A percentile compares a stretch with the other conserved stretches of the same genome.
Evolutionary conservation across 2,888 invertebrate species (phyloP).

Genomic region (Stenodema calcarata): DNA sequence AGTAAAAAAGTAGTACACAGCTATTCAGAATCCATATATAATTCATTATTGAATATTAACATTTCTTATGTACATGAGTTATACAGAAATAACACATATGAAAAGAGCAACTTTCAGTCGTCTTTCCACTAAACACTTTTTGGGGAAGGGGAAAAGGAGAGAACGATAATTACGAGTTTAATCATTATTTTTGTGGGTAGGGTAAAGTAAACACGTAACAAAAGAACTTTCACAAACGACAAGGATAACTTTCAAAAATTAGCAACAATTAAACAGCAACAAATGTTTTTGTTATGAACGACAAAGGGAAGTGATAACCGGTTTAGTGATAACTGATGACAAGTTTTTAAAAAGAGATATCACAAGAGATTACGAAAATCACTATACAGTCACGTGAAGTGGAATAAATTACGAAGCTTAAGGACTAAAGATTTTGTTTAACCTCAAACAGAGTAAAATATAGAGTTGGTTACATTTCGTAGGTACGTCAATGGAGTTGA

Average conservation of each 20-base stretch:
- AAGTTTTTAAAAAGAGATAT: background rate
- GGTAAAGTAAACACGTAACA: too few relatives aligned
- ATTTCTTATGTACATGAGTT: conserved; percentile 48
- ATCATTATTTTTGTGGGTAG: background rate
- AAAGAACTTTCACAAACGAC: background rate
- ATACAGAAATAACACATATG: conserved; percentile 41
- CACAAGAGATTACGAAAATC: conserved; percentile 22
- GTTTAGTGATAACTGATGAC: background rate
- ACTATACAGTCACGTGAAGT: conserved; percentile 10
- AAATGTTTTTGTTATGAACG: background rate
- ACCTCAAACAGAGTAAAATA: conserved; percentile 5
- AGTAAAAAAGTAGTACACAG: background rate
- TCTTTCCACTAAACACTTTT: background rate
- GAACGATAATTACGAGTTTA: background rate
- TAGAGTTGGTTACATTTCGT: conserved; percentile 1
- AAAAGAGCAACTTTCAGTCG: conserved; percentile 22
- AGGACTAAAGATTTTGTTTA: conserved; percentile 7
- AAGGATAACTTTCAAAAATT: background rate
- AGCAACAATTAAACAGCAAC: background rate
- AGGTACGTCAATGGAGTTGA: background rate
- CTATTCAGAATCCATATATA: conserved; percentile 44
- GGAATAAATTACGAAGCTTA: conserved; percentile 37
- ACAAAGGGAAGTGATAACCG: background rate
- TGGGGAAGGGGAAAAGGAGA: background rate
- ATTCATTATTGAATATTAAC: conserved; percentile 46